Percentiles rank a stretch among this genome's conserved stretches.
Conservation (phyloP, 2,888 invertebrate species). For the Oasisia sp. region DNA sequence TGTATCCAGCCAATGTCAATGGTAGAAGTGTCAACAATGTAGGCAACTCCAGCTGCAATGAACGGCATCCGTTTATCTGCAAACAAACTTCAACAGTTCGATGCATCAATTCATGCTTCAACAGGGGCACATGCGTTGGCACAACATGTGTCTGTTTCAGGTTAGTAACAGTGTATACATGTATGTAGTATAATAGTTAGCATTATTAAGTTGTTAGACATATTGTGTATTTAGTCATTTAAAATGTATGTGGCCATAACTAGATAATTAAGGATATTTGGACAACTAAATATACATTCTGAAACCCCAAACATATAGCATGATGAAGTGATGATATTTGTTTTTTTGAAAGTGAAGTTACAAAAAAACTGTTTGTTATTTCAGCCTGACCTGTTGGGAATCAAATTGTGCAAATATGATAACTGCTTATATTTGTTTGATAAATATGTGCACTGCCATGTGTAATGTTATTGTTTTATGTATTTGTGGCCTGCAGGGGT, state of each 20-base stretch:
- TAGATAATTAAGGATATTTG: too few relatives aligned
- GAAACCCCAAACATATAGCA: too few relatives aligned
- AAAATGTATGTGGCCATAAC: too few relatives aligned
- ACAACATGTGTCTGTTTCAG: background rate
- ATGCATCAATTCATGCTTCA: background rate
- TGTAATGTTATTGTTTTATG: background rate
- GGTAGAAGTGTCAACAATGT: background rate
- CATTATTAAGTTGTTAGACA: too few relatives aligned
- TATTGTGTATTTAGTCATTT: too few relatives aligned
- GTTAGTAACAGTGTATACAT: background rate
- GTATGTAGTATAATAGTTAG: background rate
- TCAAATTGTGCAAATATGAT: too few relatives aligned
- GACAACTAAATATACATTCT: too few relatives aligned
- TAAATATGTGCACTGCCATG: background rate
- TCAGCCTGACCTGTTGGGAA: too few relatives aligned
- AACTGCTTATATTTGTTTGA: background rate
- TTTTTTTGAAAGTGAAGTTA: too few relatives aligned
- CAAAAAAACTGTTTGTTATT: too few relatives aligned
- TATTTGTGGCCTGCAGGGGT: background rate
- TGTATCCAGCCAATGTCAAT: background rate
- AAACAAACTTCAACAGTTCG: background rate
- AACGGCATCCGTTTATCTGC: background rate
- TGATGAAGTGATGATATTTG: too few relatives aligned
- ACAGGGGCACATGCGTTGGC: background rate
- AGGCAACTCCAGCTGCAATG: background rate